Evolutionary conservation across 2,888 invertebrate genomes (phyloP).

Genomic region (Thysanoteuthis rhombus): DNA sequence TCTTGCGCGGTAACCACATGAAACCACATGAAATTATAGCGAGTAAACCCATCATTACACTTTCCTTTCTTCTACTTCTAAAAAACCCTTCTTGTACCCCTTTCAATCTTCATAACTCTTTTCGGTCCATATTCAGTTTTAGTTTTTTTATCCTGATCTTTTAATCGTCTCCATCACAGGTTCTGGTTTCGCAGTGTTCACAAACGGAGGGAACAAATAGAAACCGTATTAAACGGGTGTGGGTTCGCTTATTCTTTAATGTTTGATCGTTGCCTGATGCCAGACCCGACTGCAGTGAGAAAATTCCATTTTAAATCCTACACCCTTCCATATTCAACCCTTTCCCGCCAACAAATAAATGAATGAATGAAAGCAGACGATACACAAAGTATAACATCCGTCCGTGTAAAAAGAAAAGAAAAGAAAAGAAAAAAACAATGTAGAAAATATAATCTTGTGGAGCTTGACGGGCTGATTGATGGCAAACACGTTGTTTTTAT

Average conservation of each 20-base stretch:
- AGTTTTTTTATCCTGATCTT: background rate
- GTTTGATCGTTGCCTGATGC: background rate
- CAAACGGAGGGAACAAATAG: background rate
- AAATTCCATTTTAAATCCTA: background rate
- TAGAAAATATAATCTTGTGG: background rate
- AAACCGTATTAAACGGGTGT: background rate
- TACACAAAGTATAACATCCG: background rate
- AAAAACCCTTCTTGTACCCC: too few species aligned
- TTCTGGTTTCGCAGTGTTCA: background rate
- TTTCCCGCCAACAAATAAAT: background rate
- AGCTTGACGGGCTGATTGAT: background rate
- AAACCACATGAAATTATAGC: too few species aligned
- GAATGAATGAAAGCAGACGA: background rate
- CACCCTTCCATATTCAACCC: background rate
- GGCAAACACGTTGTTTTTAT: constrained; percentile 12
- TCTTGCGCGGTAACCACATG: too few species aligned
- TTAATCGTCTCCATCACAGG: background rate
- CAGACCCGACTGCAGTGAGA: background rate
- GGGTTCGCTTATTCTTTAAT: background rate
- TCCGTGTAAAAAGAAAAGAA: background rate
- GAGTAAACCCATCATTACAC: too few species aligned
- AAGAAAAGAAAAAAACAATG: background rate
- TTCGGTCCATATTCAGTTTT: too few species aligned
- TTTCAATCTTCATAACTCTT: too few species aligned
- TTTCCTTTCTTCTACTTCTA: too few species aligned